A percentile compares a stretch with the other conserved stretches of the same genome.
Conservation (phyloP, 2,888 invertebrate genomes). For the Junonia oenone region DNA sequence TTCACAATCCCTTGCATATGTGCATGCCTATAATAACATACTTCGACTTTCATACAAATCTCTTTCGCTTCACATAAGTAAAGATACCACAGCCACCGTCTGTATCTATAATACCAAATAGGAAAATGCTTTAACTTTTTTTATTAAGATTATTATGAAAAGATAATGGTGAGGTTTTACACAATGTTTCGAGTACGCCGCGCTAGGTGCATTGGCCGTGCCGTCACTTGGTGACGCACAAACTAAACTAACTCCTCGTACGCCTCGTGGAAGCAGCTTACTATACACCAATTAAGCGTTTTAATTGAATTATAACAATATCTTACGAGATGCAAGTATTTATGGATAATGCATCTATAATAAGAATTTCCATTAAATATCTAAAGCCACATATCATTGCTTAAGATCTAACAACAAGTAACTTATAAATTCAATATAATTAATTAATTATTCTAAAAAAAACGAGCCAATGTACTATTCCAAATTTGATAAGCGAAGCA, state of each 20-base stretch:
- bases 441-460: slow-evolving; percentile 1
- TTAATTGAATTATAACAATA: neutral
- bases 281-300: neutral
- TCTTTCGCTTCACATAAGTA: slow-evolving; percentile 69
- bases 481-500: slow-evolving; percentile 9
- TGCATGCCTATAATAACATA: slow-evolving; percentile 77
- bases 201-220: slow-evolving; percentile 64
- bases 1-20: slow-evolving; percentile 77
- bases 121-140: slow-evolving; percentile 70
- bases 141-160: slow-evolving; percentile 64
- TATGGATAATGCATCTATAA: slow-evolving; percentile 1
- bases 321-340: neutral
- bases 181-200: slow-evolving; percentile 55
- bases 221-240: slow-evolving; percentile 17
- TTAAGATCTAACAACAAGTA: slow-evolving; percentile 13
- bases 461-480: slow-evolving; percentile 2
- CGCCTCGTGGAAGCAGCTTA: neutral
- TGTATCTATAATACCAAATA: slow-evolving; percentile 80
- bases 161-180: slow-evolving; percentile 67
- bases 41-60: slow-evolving; percentile 57
- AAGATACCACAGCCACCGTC: slow-evolving; percentile 80
- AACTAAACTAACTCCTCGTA: neutral
- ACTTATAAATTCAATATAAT: slow-evolving; percentile 7
- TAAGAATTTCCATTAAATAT: slow-evolving; percentile 4
- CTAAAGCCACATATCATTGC: slow-evolving; percentile 13